Evolutionary conservation across 2,797 vertebrate species (phyloP), one percentile per base, ranked within the genome.

Genomic region (Sebastes oblongus): DNA sequence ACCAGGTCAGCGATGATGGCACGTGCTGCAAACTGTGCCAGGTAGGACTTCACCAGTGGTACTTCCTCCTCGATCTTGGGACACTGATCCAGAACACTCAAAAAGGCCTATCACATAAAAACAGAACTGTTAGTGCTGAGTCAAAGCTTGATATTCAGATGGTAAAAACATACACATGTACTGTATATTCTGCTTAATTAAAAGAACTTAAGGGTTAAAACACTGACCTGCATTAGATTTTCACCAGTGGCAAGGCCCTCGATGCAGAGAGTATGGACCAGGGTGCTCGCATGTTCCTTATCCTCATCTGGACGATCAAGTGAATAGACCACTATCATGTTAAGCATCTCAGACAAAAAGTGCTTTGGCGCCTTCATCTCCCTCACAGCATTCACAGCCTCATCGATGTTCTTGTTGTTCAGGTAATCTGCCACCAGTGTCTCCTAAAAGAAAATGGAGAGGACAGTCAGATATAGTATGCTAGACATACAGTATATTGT

Each of bases 341-440:
- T 98, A 91, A 99, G 69, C 97, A 99, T 97, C 93, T 99, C 98
- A 61, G 98, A 95, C 91, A 98, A 88, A 83, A 98, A 98, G 92
- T 98, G 97, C 92, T 98, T 98, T 1, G 98, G 98, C 77, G 97
- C 97, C 89, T 95, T 98, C 97, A 99, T 98, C 90, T 99, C 98
- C 92, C 95, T 96, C 65, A 97, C 95, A 74, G 96, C 92, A 71
- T 25, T 96, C 75, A 98, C 96, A 34, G 98, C 97, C 78, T 97
- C 97, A 0, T 96, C 96, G 18, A 97, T 88, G 86, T 97, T 97
- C 91, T 97, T 97, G 90, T 93, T 97, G 91, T 97, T 98, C 88
- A 98, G 94, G 93, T 98, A 99, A 39, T 99, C 97, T 0, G 96
- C 95, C 84, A 99, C 95, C 72, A 99, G 91, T 0, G 96, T 95